Evolutionary conservation across 2,113 vertebrate species (phyloP), one percentile per base, ranked within the genome.

Genomic region (Hyla sarda): DNA sequence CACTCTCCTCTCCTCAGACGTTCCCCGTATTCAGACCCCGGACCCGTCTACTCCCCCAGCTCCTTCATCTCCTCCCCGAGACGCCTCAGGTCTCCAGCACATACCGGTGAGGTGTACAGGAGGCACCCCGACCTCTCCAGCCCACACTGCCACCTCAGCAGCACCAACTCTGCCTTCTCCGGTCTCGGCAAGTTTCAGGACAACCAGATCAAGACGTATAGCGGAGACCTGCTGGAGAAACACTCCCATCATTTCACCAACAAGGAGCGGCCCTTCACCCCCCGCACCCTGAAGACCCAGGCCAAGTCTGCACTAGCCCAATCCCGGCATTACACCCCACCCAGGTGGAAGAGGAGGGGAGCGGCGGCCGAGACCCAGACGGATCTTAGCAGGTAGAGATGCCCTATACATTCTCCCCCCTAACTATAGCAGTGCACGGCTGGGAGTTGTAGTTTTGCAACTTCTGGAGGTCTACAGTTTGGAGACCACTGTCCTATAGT

Each of bases 261-360:
- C 41, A 90, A 91, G 14, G 93, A 85, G 0, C 91, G 92, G 84
- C 96, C 96, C 23, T 99, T 99, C 82, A 98, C 94, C 8, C 98
- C 97, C 16, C 96, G 96, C 85, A 99, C 95, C 12, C 92, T 99
- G 78, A 95, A 95, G 88, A 95, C 96, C 10, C 94, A 96, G 75
- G 95, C 93, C 69, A 96, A 96, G 87, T 96, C 97, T 19, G 93
- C 92, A 87, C 91, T 99, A 83, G 92, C 94, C 19, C 92, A 93
- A 16, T 99, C 97, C 88, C 96, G 96, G 47, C 98, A 95, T 89
- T 99, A 99, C 87, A 96, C 93, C 56, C 94, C 95, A 74, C 95
- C 96, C 28, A 92, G 16, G 88, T 93, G 89, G 80, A 96, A 90
- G 89, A 91, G 21, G 48, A 90, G 52, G 60, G 87, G 85, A 60